Conservation (phyloP, 2,113 vertebrate genomes). For the Ciconia maguari region DNA sequence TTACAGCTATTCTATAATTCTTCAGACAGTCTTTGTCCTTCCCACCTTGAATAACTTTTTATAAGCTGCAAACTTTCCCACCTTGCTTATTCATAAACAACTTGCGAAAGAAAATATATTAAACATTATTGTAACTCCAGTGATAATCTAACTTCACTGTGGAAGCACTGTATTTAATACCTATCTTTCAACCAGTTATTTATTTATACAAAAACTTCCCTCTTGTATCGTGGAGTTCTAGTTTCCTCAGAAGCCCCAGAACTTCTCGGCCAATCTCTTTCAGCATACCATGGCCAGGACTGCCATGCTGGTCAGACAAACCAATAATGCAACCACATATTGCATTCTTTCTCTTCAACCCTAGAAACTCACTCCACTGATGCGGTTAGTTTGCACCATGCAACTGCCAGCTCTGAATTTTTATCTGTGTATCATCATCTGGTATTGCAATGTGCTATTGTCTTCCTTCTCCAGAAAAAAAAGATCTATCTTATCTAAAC, state of each 20-base stretch:
- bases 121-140: neutral
- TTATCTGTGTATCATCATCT: neutral
- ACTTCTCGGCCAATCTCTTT: neutral
- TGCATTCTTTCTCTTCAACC: neutral
- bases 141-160: neutral
- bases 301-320: neutral
- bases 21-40: neutral
- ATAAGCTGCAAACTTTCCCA: neutral
- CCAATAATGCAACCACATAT: neutral
- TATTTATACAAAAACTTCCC: neutral
- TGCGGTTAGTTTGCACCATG: neutral
- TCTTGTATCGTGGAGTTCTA: accelerated
- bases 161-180: neutral
- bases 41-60: neutral
- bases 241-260: neutral
- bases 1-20: neutral
- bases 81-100: neutral
- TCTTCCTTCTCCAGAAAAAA: neutral
- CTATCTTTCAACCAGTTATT: neutral
- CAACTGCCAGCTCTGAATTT: neutral
- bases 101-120: neutral
- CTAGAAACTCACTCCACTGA: neutral
- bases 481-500: neutral
- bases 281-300: neutral
- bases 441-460: neutral